Base-by-base conservation (phyloP, 1,140 invertebrate species). In the Popillia japonica region DNA sequence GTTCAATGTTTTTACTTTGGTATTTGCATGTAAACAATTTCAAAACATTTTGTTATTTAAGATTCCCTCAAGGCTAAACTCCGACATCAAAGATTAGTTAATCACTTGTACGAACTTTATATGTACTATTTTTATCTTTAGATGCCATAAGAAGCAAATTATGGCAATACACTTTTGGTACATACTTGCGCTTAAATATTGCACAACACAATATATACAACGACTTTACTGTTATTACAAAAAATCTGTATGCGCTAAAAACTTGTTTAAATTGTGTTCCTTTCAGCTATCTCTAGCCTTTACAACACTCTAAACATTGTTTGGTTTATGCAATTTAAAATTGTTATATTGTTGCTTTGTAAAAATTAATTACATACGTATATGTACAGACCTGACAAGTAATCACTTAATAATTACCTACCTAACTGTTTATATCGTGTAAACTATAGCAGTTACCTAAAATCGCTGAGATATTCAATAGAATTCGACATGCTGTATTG, bases 281-380 rank as follows among this genome's bases (percentile, higher is more conserved):
- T n/a, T n/a, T n/a, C n/a, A n/a, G n/a, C n/a, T n/a, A n/a, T n/a
- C 44, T 48, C 10, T 48, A 48, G 4, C 3, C 3, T 11, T n/a
- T 14, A 48, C 3, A 48, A n/a, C 17, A 14, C 44, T n/a, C 14
- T 48, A 14, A n/a, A 48, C 4, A 48, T 1, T 4, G 44, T 48
- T 48, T 14, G 44, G 44, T 8, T 48, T 48, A 14, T 48, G 44
- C 17, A 48, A 48, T 48, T 48, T 48, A 0, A 48, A 48, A 9
- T 4, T 14, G 11, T 48, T 23, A 64, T 22, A 64, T 64, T 64
- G 23, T 22, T 64, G 17, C 23, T 64, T 64, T 64, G 61, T 64
- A 23, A 64, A 64, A 64, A 64, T 64, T 64, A 64, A 64, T 64
- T 64, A 64, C 17, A 23, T 64, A 64, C 61, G 22, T 64, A 64